Evolutionary conservation across 2,797 vertebrate genomes (phyloP), one percentile per base, ranked within the genome.

Genomic region (Odontamblyopus lacepedii): DNA sequence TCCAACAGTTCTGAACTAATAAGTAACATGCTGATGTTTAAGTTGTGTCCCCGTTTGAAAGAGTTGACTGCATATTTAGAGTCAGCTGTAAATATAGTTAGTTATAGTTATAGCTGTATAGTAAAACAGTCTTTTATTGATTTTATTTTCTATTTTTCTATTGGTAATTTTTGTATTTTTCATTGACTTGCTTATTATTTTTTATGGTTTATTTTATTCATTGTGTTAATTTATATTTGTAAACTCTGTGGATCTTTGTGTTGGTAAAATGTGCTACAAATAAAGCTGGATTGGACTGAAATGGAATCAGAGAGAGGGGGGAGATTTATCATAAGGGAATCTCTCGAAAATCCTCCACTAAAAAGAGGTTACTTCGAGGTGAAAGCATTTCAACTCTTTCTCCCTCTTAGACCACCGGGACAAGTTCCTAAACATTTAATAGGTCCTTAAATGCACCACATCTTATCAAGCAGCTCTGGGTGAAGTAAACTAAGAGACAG

Each of bases 391-490:
- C 19, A 62, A 32, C 32, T 23, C 2, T 72, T 85, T 69, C 67
- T 67, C 35, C 11, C 27, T 26, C 5, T 62, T 5, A 66, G 82
- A 79, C 57, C 75, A 81, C 77, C 67, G 3, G 29, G 78, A 73
- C 41, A 63, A 78, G 75, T 79, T 78, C 76, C 69, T 70, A 70
- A 86, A 78, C 85, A 51, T 69, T 83, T 88, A 87, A 91, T 88
- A 84, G 85, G 86, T 70, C 62, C 71, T 83, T 78, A 75, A 85
- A 87, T 84, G 79, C 85, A 67, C 71, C 50, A 23, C 2, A 7
- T 85, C 79, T 84, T 69, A 77, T 63, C 79, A 74, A 88, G 77
- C 48, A 62, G 72, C 23, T 69, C 77, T 79, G 69, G 72, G 70
- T 77, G 65, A 84, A 1, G 68, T 88, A 89, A 89, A 87, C 88